Evolutionary conservation across 2,888 invertebrate genomes (phyloP).

Genomic region (Lacanobia oleracea): DNA sequence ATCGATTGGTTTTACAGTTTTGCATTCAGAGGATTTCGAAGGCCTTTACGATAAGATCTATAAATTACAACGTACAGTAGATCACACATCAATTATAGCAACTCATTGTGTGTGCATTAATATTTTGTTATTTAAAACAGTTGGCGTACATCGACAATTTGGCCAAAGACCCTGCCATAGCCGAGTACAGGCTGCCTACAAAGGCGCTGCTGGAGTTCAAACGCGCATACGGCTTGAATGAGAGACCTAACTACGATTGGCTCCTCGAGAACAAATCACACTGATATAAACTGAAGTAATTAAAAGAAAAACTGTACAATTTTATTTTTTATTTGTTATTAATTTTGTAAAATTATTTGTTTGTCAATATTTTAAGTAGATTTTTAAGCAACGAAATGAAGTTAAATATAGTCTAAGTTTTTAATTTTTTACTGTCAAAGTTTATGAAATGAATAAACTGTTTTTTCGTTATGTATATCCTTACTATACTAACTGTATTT

Average conservation of each 20-base stretch:
- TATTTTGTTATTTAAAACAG: constrained; percentile 81
- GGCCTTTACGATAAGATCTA: no score
- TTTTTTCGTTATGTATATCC: constrained; percentile 7
- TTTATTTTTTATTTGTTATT: background rate
- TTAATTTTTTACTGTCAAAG: background rate
- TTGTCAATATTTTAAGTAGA: constrained; percentile 23
- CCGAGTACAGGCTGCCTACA: constrained; percentile 89
- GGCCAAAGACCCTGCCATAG: constrained; percentile 92
- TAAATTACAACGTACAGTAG: no score
- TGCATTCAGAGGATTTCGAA: no score
- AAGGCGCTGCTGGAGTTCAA: constrained; percentile 90
- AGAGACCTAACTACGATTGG: constrained; percentile 75
- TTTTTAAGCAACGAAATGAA: constrained; percentile 10
- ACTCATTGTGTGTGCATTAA: no score
- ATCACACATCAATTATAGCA: no score
- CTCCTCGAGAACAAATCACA: constrained; percentile 63
- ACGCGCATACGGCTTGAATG: constrained; percentile 69
- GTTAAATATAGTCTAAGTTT: background rate
- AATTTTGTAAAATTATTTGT: background rate
- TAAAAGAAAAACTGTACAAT: background rate
- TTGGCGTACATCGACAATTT: constrained; percentile 91
- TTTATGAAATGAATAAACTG: constrained; percentile 11
- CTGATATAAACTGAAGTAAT: no score
- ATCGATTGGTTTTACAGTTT: no score
- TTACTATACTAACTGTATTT: no score